These are phyloP conservation scores for Catocala fraxini DNA, from an alignment of 2,888 invertebrate species.

Conservation along the genomic window DNA sequence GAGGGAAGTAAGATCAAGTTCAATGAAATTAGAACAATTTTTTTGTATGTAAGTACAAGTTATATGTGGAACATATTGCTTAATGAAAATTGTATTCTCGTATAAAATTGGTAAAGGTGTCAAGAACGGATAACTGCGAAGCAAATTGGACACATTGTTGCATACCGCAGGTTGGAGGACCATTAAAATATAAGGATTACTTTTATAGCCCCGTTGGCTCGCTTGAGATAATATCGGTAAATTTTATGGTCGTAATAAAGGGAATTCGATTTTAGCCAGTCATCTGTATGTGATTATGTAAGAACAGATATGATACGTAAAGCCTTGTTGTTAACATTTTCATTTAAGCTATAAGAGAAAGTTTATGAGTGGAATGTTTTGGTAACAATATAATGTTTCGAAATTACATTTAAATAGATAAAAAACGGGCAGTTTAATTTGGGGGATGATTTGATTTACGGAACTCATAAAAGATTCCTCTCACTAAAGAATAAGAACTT, in stretches of 20 bases:
- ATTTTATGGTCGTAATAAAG: conserved; percentile 85
- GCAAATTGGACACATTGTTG: conserved; percentile 81
- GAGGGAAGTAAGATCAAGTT: conserved; percentile 33
- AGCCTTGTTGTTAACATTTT: conserved; percentile 48
- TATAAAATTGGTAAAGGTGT: conserved; percentile 56
- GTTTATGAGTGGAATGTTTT: conserved; percentile 24
- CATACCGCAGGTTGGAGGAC: conserved; percentile 80
- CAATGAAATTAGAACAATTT: conserved; percentile 30
- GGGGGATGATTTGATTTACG: conserved; percentile 74
- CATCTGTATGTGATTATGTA: conserved; percentile 80
- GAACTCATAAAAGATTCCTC: conserved; percentile 77
- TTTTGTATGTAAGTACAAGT: conserved; percentile 16
- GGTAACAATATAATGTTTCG: conserved; percentile 34
- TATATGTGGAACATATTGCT: conserved; percentile 22
- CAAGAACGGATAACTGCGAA: conserved; percentile 57
- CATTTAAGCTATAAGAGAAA: conserved; percentile 45
- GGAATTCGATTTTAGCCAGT: conserved; percentile 84
- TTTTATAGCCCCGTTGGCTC: conserved; percentile 82
- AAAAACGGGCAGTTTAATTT: conserved; percentile 59
- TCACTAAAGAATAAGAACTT: conserved; percentile 79
- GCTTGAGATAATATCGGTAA: conserved; percentile 85
- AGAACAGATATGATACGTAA: conserved; percentile 61
- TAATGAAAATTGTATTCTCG: conserved; percentile 58
- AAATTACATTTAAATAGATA: conserved; percentile 27
- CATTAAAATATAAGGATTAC: conserved; percentile 86